These are phyloP conservation scores for Forbesichthys agassizii DNA, from an alignment of 2,113 vertebrate species.

Conservation along the genomic window DNA sequence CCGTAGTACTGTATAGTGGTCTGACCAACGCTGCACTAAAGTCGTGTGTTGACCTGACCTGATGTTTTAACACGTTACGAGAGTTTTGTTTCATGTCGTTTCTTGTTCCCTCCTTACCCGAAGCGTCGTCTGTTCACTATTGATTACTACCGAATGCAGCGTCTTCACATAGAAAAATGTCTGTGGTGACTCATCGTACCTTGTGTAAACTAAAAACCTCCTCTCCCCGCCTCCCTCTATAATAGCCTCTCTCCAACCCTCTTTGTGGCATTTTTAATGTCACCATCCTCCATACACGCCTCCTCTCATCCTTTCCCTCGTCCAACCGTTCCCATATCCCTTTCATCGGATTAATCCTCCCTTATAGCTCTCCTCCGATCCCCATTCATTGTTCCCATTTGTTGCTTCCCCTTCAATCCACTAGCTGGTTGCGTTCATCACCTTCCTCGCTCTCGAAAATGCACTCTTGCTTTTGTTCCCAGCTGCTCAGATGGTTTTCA, in stretches of 20 bases:
- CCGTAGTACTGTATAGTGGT: too few species aligned
- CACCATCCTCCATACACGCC: conserved; percentile 26
- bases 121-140: too few species aligned
- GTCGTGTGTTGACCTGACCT: too few species aligned
- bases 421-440: background rate
- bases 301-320: conserved; percentile 25
- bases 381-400: conserved; percentile 23
- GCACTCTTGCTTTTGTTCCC: background rate
- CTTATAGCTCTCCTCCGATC: background rate
- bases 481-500: background rate
- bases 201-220: too few species aligned
- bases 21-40: too few species aligned
- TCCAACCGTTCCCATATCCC: conserved; percentile 23
- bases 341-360: background rate
- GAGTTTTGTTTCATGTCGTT: too few species aligned
- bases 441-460: background rate
- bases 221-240: background rate
- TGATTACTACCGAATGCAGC: too few species aligned
- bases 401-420: conserved; percentile 18
- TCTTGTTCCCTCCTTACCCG: too few species aligned
- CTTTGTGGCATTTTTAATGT: conserved; percentile 44
- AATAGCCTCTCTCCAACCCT: background rate
- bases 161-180: too few species aligned
- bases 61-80: too few species aligned
- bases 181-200: too few species aligned